Evolutionary conservation across 2,888 invertebrate species (phyloP).

Genomic region (Catocala fraxini): DNA sequence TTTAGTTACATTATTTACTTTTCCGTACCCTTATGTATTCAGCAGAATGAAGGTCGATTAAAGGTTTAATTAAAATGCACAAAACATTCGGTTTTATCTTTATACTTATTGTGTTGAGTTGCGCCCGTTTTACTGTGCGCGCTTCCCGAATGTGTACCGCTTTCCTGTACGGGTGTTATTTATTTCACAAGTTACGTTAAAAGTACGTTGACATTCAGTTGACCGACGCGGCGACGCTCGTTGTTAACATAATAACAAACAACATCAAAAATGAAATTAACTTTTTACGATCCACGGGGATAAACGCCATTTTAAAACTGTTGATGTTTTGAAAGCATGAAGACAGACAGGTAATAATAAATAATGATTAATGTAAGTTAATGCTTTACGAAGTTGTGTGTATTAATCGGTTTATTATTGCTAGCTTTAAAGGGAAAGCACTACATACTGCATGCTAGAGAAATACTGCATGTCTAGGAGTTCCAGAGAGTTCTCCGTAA

Average conservation of each 20-base stretch:
- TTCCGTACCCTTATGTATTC: slow-evolving; percentile 49
- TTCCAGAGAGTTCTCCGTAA: too few relatives aligned
- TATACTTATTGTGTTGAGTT: slow-evolving; percentile 40
- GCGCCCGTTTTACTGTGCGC: slow-evolving; percentile 33
- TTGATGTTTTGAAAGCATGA: slow-evolving; percentile 16
- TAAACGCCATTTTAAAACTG: slow-evolving; percentile 27
- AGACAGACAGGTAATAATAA: background rate
- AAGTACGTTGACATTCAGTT: slow-evolving; percentile 37
- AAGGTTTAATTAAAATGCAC: slow-evolving; percentile 53
- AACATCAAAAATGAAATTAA: slow-evolving; percentile 35
- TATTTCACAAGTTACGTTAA: slow-evolving; percentile 38
- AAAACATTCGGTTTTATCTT: slow-evolving; percentile 52
- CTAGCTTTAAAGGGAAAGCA: too few relatives aligned
- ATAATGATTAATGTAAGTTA: too few relatives aligned
- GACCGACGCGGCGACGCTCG: slow-evolving; percentile 19
- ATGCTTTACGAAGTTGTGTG: too few relatives aligned
- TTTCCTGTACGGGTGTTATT: slow-evolving; percentile 47
- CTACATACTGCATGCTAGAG: too few relatives aligned
- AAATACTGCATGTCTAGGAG: too few relatives aligned
- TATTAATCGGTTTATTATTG: too few relatives aligned
- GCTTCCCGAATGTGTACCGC: slow-evolving; percentile 38
- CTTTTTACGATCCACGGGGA: slow-evolving; percentile 30
- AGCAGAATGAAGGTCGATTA: slow-evolving; percentile 39
- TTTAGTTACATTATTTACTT: slow-evolving; percentile 49
- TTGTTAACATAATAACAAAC: slow-evolving; percentile 34